Evolutionary conservation across 2,113 vertebrate genomes (phyloP).

Genomic region (Pongo pygmaeus): DNA sequence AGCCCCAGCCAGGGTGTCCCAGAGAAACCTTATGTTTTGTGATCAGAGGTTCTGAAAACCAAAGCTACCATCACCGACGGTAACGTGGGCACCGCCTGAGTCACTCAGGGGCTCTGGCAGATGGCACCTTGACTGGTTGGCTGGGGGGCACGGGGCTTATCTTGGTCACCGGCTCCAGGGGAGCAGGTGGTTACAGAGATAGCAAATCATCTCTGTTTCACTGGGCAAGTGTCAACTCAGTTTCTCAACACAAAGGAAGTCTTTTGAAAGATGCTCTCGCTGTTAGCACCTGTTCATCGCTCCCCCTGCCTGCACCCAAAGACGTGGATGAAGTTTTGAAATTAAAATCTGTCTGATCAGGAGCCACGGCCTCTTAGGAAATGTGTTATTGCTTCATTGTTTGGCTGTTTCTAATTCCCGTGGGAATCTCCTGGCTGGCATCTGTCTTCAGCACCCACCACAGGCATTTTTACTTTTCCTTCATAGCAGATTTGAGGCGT

Average conservation of each 20-base stretch:
- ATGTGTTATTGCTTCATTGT: rapidly evolving
- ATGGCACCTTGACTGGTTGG: rapidly evolving
- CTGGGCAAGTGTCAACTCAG: no score
- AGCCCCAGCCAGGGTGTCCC: rapidly evolving
- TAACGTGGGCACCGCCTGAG: rapidly evolving
- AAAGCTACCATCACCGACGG: rapidly evolving
- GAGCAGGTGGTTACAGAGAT: rapidly evolving
- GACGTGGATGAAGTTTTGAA: rapidly evolving
- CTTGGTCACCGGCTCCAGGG: rapidly evolving
- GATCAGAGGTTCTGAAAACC: rapidly evolving
- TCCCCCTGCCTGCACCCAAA: rapidly evolving
- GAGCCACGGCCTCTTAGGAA: neutral
- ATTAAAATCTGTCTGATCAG: neutral
- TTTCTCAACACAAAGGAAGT: rapidly evolving
- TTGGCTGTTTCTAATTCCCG: rapidly evolving
- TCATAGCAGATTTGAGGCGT: rapidly evolving
- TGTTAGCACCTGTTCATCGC: rapidly evolving
- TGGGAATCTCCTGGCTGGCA: rapidly evolving
- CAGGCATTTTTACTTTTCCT: rapidly evolving
- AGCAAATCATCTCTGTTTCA: no score
- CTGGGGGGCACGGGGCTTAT: rapidly evolving
- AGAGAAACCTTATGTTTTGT: rapidly evolving
- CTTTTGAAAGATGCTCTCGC: rapidly evolving
- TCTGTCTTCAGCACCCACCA: rapidly evolving
- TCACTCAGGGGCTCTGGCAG: rapidly evolving